Base-by-base conservation (phyloP, 2,888 invertebrate genomes). In the Brachylomia viminalis region DNA sequence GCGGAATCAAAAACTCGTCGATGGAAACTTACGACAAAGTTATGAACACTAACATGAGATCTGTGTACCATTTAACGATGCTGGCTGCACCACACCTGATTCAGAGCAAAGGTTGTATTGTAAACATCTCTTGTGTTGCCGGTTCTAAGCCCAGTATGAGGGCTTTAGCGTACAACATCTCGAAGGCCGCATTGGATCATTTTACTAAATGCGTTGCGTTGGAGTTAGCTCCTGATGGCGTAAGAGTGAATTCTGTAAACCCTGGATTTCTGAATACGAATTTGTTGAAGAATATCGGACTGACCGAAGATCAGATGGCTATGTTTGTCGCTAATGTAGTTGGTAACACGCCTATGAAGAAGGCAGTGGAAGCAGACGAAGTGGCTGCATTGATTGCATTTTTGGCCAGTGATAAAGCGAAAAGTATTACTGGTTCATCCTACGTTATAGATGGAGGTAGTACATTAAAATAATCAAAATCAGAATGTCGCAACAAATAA, bases 191-290 rank as follows among this genome's bases (percentile, higher is more conserved):
- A 0, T 94, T 99, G 10, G 99, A 99, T 95, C 99, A 99, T 90
- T 98, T 99, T 88, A 99, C 99, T 0, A 97, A 98, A 92, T 99
- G 99, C 92, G 97, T 98, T 23, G 99, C 99, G 1, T 95, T 99
- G 67, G 99, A 98, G 89, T 94, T 98, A 75, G 98, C 98, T 47
- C 89, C 97, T 1, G 98, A 98, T 91, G 97, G 98, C 86, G 98
- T 99, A 0, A 97, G 99, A 77, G 98, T 98, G 0, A 99, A 99
- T 93, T 97, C 98, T 54, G 98, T 99, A 0, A 99, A 98, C 93
- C 99, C 99, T n/a, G 99, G 99, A n/a, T 99, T 99, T 2, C 97
- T 98, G 5, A 95, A 98, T 56, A 99, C 99, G 0, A 98, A 99
- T 92, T 93, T 99, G 38, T 98, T 99, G 86, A 98, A 97, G 92